phyloP scores from a whole-genome alignment of 2,113 vertebrate species.

The Eleginops maclovinus region DNA sequence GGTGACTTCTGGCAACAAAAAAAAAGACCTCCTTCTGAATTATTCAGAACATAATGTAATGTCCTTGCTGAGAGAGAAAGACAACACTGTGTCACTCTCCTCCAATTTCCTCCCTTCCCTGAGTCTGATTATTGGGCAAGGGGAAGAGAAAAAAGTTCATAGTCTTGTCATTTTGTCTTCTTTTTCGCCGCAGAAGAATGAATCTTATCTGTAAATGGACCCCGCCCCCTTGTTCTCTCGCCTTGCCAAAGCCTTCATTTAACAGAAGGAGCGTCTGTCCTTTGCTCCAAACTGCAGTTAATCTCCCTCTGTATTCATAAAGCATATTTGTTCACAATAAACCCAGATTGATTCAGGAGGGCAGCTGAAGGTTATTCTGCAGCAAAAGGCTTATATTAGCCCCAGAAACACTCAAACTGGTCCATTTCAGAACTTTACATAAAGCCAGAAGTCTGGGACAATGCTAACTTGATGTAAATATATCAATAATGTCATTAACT shows the following conservation, averaged over 20 bases:
- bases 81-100: constrained; percentile 60
- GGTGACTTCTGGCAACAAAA: constrained; percentile 45
- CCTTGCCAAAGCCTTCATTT: constrained; percentile 50
- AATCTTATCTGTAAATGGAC: constrained; percentile 81
- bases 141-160: constrained; percentile 54
- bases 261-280: constrained; percentile 45
- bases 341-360: constrained; percentile 55
- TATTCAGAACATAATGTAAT: constrained; percentile 79
- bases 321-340: constrained; percentile 76
- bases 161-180: constrained; percentile 44
- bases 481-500: neutral
- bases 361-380: constrained; percentile 72
- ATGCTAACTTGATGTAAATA: neutral
- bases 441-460: neutral
- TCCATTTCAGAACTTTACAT: neutral
- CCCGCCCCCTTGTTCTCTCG: constrained; percentile 24
- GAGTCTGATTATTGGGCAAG: constrained; percentile 64
- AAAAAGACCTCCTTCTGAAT: constrained; percentile 75
- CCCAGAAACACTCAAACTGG: neutral
- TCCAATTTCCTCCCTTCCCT: neutral
- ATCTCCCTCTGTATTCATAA: constrained; percentile 70
- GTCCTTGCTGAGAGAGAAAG: constrained; percentile 77
- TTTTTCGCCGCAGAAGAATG: constrained; percentile 56
- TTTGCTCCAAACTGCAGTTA: constrained; percentile 60
- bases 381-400: neutral